Conservation (phyloP, 2,797 vertebrate genomes). For the Threskiornis aethiopicus region DNA sequence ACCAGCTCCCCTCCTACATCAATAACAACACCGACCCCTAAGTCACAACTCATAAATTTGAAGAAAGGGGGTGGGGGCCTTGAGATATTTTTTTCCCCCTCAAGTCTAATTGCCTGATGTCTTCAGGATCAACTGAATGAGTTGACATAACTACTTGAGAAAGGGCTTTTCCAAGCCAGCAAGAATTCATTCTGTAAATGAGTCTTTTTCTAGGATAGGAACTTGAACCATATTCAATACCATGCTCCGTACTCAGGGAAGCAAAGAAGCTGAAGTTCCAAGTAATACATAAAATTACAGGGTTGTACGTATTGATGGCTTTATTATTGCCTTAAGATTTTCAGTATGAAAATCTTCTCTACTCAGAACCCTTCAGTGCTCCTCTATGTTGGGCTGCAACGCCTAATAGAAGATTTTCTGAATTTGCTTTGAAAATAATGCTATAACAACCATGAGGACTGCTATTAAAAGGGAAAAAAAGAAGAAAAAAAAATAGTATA, state of each 20-base stretch:
- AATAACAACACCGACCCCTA: not conserved
- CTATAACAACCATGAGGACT: not conserved
- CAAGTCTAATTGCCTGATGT: not conserved
- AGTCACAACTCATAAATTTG: not conserved
- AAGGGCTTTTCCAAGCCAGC: not conserved
- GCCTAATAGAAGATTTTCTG: not conserved
- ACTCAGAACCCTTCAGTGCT: not conserved
- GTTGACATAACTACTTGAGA: not conserved
- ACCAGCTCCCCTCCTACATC: not conserved
- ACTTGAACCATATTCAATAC: not conserved
- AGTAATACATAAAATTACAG: not conserved
- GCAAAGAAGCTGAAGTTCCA: not conserved
- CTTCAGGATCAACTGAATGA: not conserved
- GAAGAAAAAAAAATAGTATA: not conserved
- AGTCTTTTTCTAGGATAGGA: not conserved
- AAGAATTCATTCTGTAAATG: not conserved
- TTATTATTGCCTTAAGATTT: not conserved
- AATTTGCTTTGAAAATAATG: not conserved
- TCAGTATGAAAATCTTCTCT: not conserved
- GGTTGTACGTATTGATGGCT: not conserved
- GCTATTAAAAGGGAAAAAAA: not conserved
- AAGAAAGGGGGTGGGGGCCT: not conserved
- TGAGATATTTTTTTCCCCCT: not conserved
- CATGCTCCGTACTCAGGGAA: not conserved
- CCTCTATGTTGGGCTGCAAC: not conserved